Evolutionary conservation across 2,113 vertebrate species (phyloP).

Genomic region (Lutjanus erythropterus): DNA sequence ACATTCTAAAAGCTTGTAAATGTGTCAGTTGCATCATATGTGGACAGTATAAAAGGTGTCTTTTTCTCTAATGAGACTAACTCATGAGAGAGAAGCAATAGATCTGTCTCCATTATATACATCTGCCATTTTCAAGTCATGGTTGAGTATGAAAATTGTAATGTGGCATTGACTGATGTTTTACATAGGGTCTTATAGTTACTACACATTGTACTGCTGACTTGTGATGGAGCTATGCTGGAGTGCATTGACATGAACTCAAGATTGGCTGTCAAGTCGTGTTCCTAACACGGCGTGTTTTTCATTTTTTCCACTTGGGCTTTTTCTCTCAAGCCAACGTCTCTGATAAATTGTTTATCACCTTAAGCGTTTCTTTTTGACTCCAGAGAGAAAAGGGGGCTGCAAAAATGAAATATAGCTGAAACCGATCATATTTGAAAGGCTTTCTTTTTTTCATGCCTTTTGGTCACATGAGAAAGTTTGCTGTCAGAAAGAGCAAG

Average conservation of each 20-base stretch:
- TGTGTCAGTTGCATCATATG: constrained; percentile 8
- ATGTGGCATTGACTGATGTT: constrained; percentile 69
- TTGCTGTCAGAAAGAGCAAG: constrained; percentile 63
- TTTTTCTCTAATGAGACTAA: constrained; percentile 22
- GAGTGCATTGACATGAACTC: constrained; percentile 65
- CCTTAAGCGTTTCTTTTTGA: constrained; percentile 65
- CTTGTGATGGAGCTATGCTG: constrained; percentile 66
- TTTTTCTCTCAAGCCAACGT: constrained; percentile 57
- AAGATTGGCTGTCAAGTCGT: constrained; percentile 74
- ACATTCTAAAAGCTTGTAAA: constrained; percentile 13
- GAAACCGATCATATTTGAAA: constrained; percentile 74
- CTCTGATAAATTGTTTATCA: constrained; percentile 79
- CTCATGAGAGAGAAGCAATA: constrained; percentile 26
- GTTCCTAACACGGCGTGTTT: constrained; percentile 50
- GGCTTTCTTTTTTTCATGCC: constrained; percentile 68
- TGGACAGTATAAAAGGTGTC: neutral
- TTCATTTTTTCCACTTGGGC: constrained; percentile 51
- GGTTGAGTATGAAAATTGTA: constrained; percentile 43
- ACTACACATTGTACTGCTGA: constrained; percentile 53
- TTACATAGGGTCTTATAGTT: constrained; percentile 57
- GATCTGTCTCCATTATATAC: constrained; percentile 41
- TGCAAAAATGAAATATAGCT: constrained; percentile 61
- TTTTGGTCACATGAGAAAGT: constrained; percentile 72
- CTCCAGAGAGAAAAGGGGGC: constrained; percentile 44
- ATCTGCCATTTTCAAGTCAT: constrained; percentile 30